Evolutionary conservation across 1,140 invertebrate species (phyloP).

Genomic region (Belonocnema kinseyi): DNA sequence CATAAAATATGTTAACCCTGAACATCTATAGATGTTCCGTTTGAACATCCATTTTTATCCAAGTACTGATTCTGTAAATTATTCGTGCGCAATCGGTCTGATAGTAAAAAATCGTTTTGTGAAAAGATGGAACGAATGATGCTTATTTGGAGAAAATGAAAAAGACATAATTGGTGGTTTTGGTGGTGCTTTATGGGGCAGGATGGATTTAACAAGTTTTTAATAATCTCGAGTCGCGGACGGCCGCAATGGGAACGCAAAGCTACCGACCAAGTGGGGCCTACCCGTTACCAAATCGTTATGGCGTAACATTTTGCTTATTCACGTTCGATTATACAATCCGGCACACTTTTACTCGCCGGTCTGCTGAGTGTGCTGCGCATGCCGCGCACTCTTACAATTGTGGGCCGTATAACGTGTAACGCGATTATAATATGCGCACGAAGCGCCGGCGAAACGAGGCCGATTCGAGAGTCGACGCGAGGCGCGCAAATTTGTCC

Average conservation of each 20-base stretch:
- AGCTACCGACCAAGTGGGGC: conserved; percentile 51
- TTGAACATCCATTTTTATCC: no score
- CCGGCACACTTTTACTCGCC: conserved; percentile 75
- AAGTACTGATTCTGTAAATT: no score
- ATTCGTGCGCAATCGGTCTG: no score
- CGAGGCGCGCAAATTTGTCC: conserved; percentile 7
- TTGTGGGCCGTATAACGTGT: conserved; percentile 58
- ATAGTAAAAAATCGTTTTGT: no score
- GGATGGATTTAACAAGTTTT: background rate
- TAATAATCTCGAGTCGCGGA: conserved; percentile 33
- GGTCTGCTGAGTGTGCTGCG: conserved; percentile 52
- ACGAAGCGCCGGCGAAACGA: conserved; percentile 50
- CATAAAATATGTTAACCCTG: no score
- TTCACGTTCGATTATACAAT: conserved; percentile 77
- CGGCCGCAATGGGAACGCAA: conserved; percentile 66
- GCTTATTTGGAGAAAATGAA: no score
- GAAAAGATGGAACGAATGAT: no score
- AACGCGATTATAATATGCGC: conserved; percentile 36
- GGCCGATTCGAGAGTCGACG: conserved; percentile 33
- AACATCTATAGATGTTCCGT: no score
- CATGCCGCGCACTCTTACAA: conserved; percentile 49
- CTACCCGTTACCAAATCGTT: conserved; percentile 73
- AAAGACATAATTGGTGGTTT: no score
- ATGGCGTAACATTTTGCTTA: conserved; percentile 76
- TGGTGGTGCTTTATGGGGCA: background rate